Base-by-base conservation (phyloP, 2,888 invertebrate species). In the Fragum fragum region DNA sequence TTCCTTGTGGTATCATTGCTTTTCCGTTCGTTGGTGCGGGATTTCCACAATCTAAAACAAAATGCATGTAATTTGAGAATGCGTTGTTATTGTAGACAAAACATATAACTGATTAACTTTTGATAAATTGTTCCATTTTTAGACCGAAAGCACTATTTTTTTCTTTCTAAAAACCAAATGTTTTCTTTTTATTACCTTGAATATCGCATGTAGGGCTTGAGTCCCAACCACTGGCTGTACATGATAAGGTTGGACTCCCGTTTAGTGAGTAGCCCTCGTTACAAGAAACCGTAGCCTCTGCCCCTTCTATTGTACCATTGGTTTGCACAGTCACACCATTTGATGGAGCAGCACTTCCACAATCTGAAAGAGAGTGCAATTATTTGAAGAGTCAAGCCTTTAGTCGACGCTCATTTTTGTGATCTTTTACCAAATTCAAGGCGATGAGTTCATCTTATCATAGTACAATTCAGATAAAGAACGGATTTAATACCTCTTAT, bases 271-370 rank as follows among this genome's bases (percentile, higher is more conserved):
- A 53, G n/a, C 53, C 53, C 23, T 53, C 53, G 23, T 53, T 53
- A 47, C 78, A 78, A 16, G 73, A 42, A n/a, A 78, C 53, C 26
- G 66, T 36, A 6, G 73, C 73, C 5, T n/a, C 52, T 57, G 57
- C 28, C 1, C 61, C 73, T 36, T 59, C 68, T 11, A 52, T 69
- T 1, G 73, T 73, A 16, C 70, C 73, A n/a, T 53, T 18, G 9
- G 53, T 18, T 14, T 39, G n/a, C 6, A 14, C 26, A 0, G 32
- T 36, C 26, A 29, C 3, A 18, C 72, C 72, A 29, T 77, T 66
- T 0, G n/a, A n/a, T 23, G 53, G 63, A n/a, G 57, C 47, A 23
- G 53, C 23, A 18, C 26, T n/a, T 28, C 77, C 77, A 68, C 77
- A 77, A 42, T 77, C 77, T 76, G 39, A n/a, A 32, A 32, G 1